phyloP scores from a whole-genome alignment of 2,888 invertebrate species.

The Chrysopilus asiliformis region DNA sequence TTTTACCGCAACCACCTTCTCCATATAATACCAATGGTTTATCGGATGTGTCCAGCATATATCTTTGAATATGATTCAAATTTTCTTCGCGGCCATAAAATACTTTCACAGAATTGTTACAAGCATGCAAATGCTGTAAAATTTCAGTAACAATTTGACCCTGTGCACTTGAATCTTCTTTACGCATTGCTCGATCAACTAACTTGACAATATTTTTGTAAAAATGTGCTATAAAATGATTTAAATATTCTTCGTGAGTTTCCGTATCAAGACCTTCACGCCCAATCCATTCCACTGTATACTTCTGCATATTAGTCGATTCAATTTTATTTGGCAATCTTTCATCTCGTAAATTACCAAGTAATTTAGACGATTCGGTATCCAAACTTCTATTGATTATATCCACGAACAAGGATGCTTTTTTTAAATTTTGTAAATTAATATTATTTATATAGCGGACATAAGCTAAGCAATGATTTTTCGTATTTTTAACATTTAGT shows the following conservation, averaged over 20 bases:
- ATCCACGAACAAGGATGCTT: conserved; percentile 90
- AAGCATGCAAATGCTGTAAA: conserved; percentile 88
- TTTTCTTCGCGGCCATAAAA: conserved; percentile 89
- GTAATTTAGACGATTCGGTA: conserved; percentile 77
- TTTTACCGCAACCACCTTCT: conserved; percentile 95
- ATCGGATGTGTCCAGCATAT: conserved; percentile 73
- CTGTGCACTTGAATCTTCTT: conserved; percentile 87
- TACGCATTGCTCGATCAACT: conserved; percentile 87
- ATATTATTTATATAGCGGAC: conserved; percentile 94
- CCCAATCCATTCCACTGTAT: conserved; percentile 94
- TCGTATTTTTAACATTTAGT: conserved; percentile 82
- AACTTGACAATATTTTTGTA: conserved; percentile 84
- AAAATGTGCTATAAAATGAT: conserved; percentile 88
- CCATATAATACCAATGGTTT: conserved; percentile 87
- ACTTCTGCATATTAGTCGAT: conserved; percentile 79
- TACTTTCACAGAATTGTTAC: conserved; percentile 83
- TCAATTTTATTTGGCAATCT: conserved; percentile 81
- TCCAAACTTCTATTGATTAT: conserved; percentile 85
- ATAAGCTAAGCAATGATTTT: conserved; percentile 91
- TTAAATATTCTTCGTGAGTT: conserved; percentile 85
- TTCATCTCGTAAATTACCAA: conserved; percentile 81
- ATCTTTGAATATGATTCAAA: conserved; percentile 61
- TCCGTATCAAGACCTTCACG: conserved; percentile 85
- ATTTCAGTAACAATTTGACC: conserved; percentile 90
- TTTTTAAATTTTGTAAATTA: conserved; percentile 85